Base-by-base conservation (phyloP, 2,797 vertebrate species). In the Parambassis ranga region DNA sequence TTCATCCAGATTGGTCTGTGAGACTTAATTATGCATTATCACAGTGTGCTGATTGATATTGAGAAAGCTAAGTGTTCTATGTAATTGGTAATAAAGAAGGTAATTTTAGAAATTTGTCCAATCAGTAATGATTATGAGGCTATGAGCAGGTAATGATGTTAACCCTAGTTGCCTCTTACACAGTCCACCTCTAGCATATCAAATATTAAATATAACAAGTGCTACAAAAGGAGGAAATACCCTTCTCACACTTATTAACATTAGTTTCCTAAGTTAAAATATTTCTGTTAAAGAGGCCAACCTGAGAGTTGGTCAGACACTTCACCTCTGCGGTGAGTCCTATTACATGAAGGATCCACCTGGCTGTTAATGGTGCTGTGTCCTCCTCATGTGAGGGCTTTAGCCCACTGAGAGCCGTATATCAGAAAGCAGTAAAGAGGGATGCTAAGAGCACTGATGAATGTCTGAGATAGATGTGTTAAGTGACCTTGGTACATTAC, bases 41-140 rank as follows among this genome's bases (percentile, higher is more conserved):
- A 84, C 83, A 86, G 74, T 67, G 81, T 61, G 73, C 87, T 91
- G 87, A 90, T 87, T 87, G 86, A 88, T 91, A 90, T 88, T 89
- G 89, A 91, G 89, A 90, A 89, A 91, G 84, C 82, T 86, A 90
- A 90, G 89, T 91, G 87, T 91, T 90, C 86, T 89, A 89, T 90
- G 87, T 91, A 90, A 91, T 90, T 91, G 86, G 84, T 87, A 91
- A 91, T 90, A 87, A 89, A 89, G 77, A 85, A 88, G 79, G 83
- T 71, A 82, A 91, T 91, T 89, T 85, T 83, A 88, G 81, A 84
- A 87, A 90, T 91, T 89, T 91, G 85, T 90, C 86, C 87, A 87
- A 90, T 91, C 86, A 89, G 82, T 88, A 88, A 89, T 83, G 86
- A 89, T 90, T 90, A 90, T 88, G 88, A 88, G 86, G 66, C 82